Base-by-base conservation (phyloP, 2,888 invertebrate species). In the Plutella xylostella region DNA sequence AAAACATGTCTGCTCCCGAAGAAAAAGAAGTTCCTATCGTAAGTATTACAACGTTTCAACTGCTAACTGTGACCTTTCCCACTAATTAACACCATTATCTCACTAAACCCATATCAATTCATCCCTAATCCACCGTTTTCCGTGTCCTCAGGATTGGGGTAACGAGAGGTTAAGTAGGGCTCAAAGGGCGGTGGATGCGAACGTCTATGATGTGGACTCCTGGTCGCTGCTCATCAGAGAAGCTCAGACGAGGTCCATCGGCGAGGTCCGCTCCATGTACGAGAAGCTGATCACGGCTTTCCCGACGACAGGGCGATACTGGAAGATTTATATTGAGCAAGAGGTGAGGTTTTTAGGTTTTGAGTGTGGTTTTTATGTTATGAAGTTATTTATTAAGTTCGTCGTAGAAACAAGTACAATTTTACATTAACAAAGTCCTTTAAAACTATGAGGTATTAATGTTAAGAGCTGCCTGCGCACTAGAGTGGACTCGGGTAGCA, bases 251-350 rank as follows among this genome's bases (percentile, higher is more conserved):
- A 86, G 94, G 52, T 89, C 90, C 50, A 93, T 95, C 41, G 93
- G 93, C 46, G 96, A 97, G 70, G 96, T 97, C 4, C 87, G 98
- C 39, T 86, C 90, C 0, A 88, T 98, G 57, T 99, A 97, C 65
- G 99, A 99, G 72, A 93, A 94, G 57, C 86, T 99, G n/a, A 94
- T 99, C 1, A 80, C 88, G 1, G 94, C 96, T 5, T 99, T 98
- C 67, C 97, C 98, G 0, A 97, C 96, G 28, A 94, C 97, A 4
- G 99, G 98, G 2, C 89, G 97, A 47, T 99, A 94, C 71, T 99
- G 99, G 99, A 97, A 97, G 82, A 94, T 98, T 57, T 99, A 97
- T 79, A 97, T 98, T 57, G 97, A 98, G 68, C 96, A 97, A 82
- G 97, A 98, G 91, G 94, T 94, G 76, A 64, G 59, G 56, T 4